Evolutionary conservation across 2,888 invertebrate genomes (phyloP).

Genomic region (Tipula confusa): DNA sequence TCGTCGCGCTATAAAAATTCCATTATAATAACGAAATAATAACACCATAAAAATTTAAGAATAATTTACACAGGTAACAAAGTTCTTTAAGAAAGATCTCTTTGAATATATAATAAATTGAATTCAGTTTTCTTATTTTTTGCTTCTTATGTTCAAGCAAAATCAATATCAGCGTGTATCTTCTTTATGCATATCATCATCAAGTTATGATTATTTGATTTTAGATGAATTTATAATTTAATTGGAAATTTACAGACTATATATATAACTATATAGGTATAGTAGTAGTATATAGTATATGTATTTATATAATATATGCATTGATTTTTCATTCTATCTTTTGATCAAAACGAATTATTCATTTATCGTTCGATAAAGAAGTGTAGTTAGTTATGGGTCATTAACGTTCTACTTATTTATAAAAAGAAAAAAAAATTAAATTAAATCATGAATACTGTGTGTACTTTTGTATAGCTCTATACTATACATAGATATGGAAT

Average conservation of each 20-base stretch:
- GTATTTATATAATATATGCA: too few species aligned
- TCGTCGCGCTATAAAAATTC: not conserved
- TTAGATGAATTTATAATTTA: constrained; percentile 20
- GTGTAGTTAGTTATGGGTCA: constrained; percentile 6
- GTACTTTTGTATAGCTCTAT: not conserved
- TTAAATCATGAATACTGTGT: not conserved
- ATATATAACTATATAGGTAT: not conserved
- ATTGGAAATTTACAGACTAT: not conserved
- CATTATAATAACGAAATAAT: not conserved
- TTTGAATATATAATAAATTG: not conserved
- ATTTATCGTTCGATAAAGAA: not conserved
- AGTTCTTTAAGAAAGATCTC: not conserved
- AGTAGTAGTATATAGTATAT: too few species aligned
- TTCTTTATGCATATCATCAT: not conserved
- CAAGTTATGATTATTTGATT: not conserved
- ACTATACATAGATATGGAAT: not conserved
- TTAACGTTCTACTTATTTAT: not conserved
- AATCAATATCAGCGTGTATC: not conserved
- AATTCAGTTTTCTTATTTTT: not conserved
- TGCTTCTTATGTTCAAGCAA: not conserved
- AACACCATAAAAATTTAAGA: not conserved
- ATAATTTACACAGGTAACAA: constrained; percentile 3
- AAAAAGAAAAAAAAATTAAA: too few species aligned
- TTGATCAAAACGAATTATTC: not conserved
- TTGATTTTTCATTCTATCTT: not conserved